Base-by-base conservation (phyloP, 2,888 invertebrate genomes). In the Coelinius sp. region DNA sequence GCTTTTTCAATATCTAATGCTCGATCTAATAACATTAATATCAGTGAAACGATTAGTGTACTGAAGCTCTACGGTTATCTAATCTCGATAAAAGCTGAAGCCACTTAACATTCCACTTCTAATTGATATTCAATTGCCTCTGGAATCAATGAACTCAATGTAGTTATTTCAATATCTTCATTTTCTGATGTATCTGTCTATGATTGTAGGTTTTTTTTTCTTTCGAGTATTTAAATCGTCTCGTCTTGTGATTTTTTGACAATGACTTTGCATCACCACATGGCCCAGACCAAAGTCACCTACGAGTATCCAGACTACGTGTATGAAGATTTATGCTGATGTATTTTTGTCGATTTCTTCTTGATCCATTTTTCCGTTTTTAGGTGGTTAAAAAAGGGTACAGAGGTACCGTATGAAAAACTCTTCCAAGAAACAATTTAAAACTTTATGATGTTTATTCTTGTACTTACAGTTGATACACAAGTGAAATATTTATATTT, bases 381-480 rank as follows among this genome's bases (percentile, higher is more conserved):
- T n/a, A 17, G 2, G 31, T 14, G 41, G 7, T 41, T 67, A 4
- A 27, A 14, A 4, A 20, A 12, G 46, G 25, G 38, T 8, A 7
- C 12, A 12, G 38, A 3, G 25, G 14, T 53, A 49, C 65, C 59
- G 17, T 31, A 31, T 4, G 44, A 44, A 44, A 73, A 68, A 75
- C 31, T 67, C 76, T 84, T 84, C 83, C 79, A 69, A 82, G 84
- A 84, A 84, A 78, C 81, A 81, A 83, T 84, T 83, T 81, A 81
- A 80, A 81, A 82, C 81, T 84, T 84, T 84, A 84, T 82, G 83
- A 84, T 82, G 84, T 82, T 83, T 84, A 84, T 80, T 80, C 80
- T 78, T 75, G 77, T 73, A 65, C 62, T n/a, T n/a, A 2, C 35
- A 35, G 35, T 41, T n/a, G n/a, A 41, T 41, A 10, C 1, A 1